Evolutionary conservation across 2,888 invertebrate genomes (phyloP).

Genomic region (Pristionchus arcanus): DNA sequence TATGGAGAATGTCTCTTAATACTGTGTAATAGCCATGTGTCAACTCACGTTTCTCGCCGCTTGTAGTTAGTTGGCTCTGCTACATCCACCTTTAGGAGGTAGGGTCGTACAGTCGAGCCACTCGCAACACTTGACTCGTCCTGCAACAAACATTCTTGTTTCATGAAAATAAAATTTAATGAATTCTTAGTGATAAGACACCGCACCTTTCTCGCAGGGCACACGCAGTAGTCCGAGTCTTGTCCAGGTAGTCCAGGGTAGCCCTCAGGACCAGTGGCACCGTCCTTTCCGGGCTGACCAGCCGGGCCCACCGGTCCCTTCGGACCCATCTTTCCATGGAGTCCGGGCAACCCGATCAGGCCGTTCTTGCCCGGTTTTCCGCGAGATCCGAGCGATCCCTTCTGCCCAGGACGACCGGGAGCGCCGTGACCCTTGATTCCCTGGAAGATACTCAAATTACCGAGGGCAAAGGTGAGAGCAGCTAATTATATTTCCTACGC

Average conservation of each 20-base stretch:
- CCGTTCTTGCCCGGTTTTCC: constrained; percentile 52
- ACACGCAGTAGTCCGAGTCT: constrained; percentile 52
- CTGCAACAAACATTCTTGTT: neutral
- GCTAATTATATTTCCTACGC: neutral
- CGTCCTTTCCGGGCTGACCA: constrained; percentile 52
- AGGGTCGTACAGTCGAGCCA: neutral
- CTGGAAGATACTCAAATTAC: neutral
- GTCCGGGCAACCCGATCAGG: constrained; percentile 33
- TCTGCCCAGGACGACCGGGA: constrained; percentile 16
- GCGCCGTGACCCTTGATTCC: constrained; percentile 43
- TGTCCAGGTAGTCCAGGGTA: constrained; percentile 54
- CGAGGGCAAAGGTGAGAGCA: neutral
- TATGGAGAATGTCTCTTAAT: no score
- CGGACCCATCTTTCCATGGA: constrained; percentile 39
- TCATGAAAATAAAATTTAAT: neutral
- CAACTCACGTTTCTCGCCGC: constrained; percentile 41
- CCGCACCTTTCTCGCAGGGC: constrained; percentile 50
- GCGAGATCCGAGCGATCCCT: constrained; percentile 15
- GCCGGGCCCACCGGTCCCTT: neutral
- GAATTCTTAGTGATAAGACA: neutral
- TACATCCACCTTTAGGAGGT: constrained; percentile 32
- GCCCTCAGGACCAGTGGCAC: constrained; percentile 42
- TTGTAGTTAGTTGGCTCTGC: constrained; percentile 13
- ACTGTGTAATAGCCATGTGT: no score
- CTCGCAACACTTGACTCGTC: neutral